These are phyloP conservation scores for Parazoanthus swiftii DNA, from an alignment of 92 coral and sea anemone genomes.

Conservation along the genomic window DNA sequence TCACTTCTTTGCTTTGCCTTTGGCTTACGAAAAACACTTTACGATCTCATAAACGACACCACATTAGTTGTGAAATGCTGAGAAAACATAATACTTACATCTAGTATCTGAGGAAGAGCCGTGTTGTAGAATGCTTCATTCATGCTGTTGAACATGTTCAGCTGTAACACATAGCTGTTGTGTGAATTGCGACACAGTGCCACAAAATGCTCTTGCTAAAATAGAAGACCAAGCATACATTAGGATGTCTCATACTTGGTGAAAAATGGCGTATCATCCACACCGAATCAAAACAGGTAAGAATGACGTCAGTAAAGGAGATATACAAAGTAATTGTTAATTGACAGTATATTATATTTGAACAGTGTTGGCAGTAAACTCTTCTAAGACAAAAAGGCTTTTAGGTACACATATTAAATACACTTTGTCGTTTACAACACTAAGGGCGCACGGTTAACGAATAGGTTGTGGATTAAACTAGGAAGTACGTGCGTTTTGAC, in stretches of 20 bases:
- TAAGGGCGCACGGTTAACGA: too few relatives aligned
- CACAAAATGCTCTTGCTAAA: constrained; percentile 84
- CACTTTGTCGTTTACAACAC: too few relatives aligned
- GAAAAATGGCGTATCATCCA: too few relatives aligned
- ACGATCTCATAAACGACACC: neutral
- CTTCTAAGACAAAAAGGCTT: too few relatives aligned
- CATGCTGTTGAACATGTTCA: constrained; percentile 75
- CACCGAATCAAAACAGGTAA: neutral
- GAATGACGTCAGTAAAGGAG: too few relatives aligned
- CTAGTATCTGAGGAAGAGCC: constrained; percentile 79
- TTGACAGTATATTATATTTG: neutral
- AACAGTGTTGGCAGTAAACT: too few relatives aligned
- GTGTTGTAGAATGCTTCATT: constrained; percentile 76
- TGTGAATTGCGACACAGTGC: constrained; percentile 90
- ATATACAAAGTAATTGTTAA: neutral
- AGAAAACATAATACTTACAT: constrained; percentile 62
- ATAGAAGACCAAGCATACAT: neutral
- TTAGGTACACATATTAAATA: too few relatives aligned
- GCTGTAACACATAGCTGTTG: constrained; percentile 85
- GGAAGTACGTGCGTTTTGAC: too few relatives aligned
- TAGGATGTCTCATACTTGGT: neutral
- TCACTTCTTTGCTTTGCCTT: neutral
- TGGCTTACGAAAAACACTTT: neutral
- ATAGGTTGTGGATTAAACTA: too few relatives aligned
- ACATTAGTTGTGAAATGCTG: neutral